Base-by-base conservation (phyloP, 1,140 invertebrate genomes). In the Ostrea denselamellosa region DNA sequence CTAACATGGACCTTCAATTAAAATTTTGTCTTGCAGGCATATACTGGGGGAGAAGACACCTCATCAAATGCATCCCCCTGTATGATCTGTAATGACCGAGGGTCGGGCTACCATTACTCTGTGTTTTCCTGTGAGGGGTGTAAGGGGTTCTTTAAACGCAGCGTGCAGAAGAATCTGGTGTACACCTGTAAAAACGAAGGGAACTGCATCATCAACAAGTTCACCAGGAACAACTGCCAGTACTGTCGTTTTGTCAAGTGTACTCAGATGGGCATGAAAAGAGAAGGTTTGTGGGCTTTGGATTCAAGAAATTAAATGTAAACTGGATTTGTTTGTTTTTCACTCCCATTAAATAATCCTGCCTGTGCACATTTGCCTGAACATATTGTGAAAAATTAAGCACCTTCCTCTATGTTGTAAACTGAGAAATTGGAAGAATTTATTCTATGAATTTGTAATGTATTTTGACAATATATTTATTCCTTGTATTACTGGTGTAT, bases 201-300 rank as follows among this genome's bases (percentile, higher is more conserved):
- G 92, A 97, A 97, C 91, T 99, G 99, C 94, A 97, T 98, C 90
- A 99, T 99, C 92, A 99, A 99, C 95, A 99, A 99, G 95, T 93
- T 91, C 86, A 94, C 94, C 9, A 65, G 95, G 68, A 95, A 95
- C 88, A 94, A 92, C 77, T 99, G 99, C 96, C 99, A 99, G 96
- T 99, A 98, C 95, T 99, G 99, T 95, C 96, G 99, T 88, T 99
- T 99, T 95, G 98, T 99, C 95, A 99, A 99, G 95, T 99, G 99
- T 95, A 97, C 99, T 90, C 97, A 98, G 94, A 98, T 99, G 96
- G 99, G 99, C 93, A 99, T 99, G 99, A 99, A 99, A 88, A 96
- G 99, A 94, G 99, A 99, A 97, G 98, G 98, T 98, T 95, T 90
- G 92, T 56, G 9, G 3, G 8, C 12, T 5, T 25, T 28, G 56